Evolutionary conservation across 2,888 invertebrate species (phyloP).

Genomic region (Bembecia ichneumoniformis): DNA sequence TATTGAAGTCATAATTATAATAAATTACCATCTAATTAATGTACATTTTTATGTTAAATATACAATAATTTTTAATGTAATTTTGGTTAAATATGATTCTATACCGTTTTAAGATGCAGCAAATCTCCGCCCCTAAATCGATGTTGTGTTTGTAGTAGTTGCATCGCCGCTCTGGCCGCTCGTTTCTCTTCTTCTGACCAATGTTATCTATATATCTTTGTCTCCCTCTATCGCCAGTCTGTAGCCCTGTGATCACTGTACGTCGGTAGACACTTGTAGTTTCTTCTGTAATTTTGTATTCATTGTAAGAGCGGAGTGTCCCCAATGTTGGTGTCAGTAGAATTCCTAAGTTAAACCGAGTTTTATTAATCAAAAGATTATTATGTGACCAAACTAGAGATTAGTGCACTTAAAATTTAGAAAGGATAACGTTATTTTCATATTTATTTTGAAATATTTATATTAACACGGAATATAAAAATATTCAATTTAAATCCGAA

Average conservation of each 20-base stretch:
- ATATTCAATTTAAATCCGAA: too few species aligned
- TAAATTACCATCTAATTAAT: too few species aligned
- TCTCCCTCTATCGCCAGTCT: conserved; percentile 59
- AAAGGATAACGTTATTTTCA: too few species aligned
- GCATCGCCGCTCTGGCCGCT: conserved; percentile 61
- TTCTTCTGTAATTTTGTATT: conserved; percentile 29
- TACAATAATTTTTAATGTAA: too few species aligned
- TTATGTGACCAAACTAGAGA: neutral
- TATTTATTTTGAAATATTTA: too few species aligned
- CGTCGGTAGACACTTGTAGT: conserved; percentile 41
- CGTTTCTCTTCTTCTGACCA: conserved; percentile 57
- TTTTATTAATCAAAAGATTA: neutral
- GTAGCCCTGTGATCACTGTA: conserved; percentile 60
- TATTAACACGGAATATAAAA: too few species aligned
- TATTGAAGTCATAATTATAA: too few species aligned
- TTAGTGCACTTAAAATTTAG: too few species aligned
- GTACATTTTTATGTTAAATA: too few species aligned
- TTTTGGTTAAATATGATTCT: conserved; percentile 14
- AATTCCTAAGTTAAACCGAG: conserved; percentile 50
- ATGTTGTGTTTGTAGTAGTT: conserved; percentile 71
- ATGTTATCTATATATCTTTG: conserved; percentile 54
- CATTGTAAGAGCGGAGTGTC: conserved; percentile 54
- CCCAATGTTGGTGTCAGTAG: conserved; percentile 60
- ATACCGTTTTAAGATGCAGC: conserved; percentile 64
- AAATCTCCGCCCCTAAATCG: conserved; percentile 62